Evolutionary conservation across 2,797 vertebrate genomes (phyloP).

Genomic region (Siniperca obscura): DNA sequence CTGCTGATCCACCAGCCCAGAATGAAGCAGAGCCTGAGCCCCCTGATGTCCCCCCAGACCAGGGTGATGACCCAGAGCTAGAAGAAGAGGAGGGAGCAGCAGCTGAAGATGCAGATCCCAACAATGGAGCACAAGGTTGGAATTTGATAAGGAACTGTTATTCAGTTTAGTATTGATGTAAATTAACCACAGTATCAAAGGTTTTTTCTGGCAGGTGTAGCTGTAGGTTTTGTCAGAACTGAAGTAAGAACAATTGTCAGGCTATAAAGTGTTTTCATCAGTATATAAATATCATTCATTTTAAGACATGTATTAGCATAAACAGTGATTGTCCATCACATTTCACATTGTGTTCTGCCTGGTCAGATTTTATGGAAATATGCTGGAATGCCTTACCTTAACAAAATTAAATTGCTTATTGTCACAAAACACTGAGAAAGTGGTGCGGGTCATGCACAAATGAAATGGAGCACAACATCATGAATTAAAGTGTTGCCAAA

Average conservation of each 20-base stretch:
- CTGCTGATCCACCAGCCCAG: slow-evolving; percentile 89
- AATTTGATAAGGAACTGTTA: neutral
- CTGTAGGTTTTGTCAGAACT: neutral
- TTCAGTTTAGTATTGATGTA: neutral
- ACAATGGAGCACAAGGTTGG: slow-evolving; percentile 92
- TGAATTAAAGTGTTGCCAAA: neutral
- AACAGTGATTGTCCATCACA: neutral
- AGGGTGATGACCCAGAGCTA: slow-evolving; percentile 90
- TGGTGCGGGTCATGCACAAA: neutral
- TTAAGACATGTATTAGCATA: neutral
- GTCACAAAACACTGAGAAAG: slow-evolving; percentile 2
- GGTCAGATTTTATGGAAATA: neutral
- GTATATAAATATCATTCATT: neutral
- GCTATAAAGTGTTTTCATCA: neutral
- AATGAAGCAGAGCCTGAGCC: slow-evolving; percentile 92
- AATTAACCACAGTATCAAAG: neutral
- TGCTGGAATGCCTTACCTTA: neutral
- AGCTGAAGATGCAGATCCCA: slow-evolving; percentile 94
- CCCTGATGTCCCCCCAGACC: slow-evolving; percentile 86
- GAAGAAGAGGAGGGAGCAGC: slow-evolving; percentile 94
- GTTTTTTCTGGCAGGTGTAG: neutral
- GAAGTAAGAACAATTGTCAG: neutral
- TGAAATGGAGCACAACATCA: neutral
- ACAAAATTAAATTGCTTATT: neutral
- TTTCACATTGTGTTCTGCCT: neutral